Evolutionary conservation across 2,113 vertebrate species (phyloP).

Genomic region (Chaetorhynchus papuensis): DNA sequence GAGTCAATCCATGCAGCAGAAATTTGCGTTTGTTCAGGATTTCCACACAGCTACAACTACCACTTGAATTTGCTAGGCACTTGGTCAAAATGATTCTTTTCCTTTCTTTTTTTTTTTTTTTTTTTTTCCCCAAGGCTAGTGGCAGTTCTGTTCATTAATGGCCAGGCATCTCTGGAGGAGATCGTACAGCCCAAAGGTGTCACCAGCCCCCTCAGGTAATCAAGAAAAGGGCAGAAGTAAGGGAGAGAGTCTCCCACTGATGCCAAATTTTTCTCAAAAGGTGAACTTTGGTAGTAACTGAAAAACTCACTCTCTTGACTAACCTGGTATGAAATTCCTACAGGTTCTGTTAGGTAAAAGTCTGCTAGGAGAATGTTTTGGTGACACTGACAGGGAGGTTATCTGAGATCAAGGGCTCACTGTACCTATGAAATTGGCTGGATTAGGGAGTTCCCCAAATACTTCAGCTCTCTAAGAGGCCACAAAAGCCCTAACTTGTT

Average conservation of each 20-base stretch:
- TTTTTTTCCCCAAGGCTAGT: accelerated
- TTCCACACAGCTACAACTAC: neutral
- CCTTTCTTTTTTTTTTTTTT: neutral
- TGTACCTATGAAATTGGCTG: neutral
- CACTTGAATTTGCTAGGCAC: neutral
- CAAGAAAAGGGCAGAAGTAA: neutral
- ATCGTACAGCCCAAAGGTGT: neutral
- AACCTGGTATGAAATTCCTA: neutral
- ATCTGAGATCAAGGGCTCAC: neutral
- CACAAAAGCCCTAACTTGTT: neutral
- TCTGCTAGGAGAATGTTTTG: neutral
- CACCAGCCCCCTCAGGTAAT: neutral
- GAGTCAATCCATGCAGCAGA: neutral
- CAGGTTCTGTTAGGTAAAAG: neutral
- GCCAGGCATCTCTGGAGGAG: neutral
- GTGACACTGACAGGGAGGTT: neutral
- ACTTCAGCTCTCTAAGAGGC: neutral
- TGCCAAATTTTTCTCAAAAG: neutral
- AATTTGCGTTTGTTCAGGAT: neutral
- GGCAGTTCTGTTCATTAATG: neutral
- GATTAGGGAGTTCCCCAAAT: neutral
- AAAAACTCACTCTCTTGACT: neutral
- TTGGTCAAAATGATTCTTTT: neutral
- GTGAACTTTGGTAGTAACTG: neutral
- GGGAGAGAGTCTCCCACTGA: neutral